Conservation (phyloP, 2,113 vertebrate genomes). For the Prinia subflava region DNA sequence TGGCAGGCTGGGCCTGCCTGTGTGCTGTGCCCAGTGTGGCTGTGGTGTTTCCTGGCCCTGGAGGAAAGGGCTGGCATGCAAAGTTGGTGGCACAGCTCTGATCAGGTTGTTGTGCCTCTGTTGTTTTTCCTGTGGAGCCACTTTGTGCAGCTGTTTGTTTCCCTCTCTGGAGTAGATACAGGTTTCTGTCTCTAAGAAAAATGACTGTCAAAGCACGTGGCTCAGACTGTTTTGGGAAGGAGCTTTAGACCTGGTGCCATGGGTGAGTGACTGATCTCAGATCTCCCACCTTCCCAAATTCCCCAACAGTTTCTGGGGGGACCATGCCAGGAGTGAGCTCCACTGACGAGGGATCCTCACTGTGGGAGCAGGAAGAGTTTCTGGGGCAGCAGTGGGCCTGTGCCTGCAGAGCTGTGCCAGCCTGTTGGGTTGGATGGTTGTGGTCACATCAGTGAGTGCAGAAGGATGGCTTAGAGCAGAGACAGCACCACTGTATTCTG, state of each 20-base stretch:
- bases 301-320: neutral
- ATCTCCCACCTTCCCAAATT: neutral
- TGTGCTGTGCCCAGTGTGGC: neutral
- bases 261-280: neutral
- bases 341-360: rapidly evolving
- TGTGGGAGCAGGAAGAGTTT: neutral
- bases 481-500: rapidly evolving
- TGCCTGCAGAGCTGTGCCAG: neutral
- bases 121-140: neutral
- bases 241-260: neutral
- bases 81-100: neutral
- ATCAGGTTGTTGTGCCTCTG: neutral
- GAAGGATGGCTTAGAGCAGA: neutral
- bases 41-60: neutral
- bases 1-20: neutral
- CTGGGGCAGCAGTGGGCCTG: rapidly evolving
- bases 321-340: neutral
- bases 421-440: neutral
- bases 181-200: neutral
- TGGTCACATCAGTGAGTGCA: rapidly evolving
- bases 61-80: neutral
- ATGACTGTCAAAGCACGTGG: neutral
- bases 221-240: neutral
- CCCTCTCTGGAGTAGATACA: neutral
- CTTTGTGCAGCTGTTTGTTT: neutral